A percentile compares a stretch with the other conserved stretches of the same genome.
Conservation (phyloP, 2,797 vertebrate genomes). For the Dromococcyx pavoninus region DNA sequence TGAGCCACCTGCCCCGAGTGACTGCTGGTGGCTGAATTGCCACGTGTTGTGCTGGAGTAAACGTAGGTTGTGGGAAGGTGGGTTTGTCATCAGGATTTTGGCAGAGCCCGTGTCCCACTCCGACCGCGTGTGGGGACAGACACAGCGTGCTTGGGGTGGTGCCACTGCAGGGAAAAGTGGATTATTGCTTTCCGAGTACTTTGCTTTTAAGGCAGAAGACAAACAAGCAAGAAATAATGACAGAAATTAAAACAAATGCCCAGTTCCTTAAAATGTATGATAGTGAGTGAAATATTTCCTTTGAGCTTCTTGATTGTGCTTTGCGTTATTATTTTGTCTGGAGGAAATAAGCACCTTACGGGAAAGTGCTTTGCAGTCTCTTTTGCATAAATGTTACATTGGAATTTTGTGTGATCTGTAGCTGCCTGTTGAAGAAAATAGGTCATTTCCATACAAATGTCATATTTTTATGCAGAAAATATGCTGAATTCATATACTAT, state of each 20-base stretch:
- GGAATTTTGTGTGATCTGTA: conserved; percentile 28
- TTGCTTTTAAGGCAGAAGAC: not conserved
- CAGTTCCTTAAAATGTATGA: not conserved
- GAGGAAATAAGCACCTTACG: conserved; percentile 4
- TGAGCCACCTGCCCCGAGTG: not conserved
- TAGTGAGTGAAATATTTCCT: not conserved
- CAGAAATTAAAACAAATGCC: not conserved
- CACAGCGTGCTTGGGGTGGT: not conserved
- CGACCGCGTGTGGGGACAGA: not conserved
- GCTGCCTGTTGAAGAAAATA: conserved; percentile 51
- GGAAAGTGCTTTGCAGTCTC: conserved; percentile 4
- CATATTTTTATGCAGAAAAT: conserved; percentile 53
- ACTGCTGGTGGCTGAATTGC: not conserved
- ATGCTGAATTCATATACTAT: conserved; percentile 32
- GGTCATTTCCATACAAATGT: conserved; percentile 53
- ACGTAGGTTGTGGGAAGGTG: not conserved
- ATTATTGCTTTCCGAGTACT: not conserved
- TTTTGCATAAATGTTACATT: conserved; percentile 23
- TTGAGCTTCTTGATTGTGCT: not conserved
- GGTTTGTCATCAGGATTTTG: not conserved
- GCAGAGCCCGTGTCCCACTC: not conserved
- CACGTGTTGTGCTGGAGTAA: not conserved
- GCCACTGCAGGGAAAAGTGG: not conserved
- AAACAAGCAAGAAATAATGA: not conserved
- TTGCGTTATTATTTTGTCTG: conserved; percentile 5